Base-by-base conservation (phyloP, 2,113 vertebrate genomes). In the Salvator merianae region DNA sequence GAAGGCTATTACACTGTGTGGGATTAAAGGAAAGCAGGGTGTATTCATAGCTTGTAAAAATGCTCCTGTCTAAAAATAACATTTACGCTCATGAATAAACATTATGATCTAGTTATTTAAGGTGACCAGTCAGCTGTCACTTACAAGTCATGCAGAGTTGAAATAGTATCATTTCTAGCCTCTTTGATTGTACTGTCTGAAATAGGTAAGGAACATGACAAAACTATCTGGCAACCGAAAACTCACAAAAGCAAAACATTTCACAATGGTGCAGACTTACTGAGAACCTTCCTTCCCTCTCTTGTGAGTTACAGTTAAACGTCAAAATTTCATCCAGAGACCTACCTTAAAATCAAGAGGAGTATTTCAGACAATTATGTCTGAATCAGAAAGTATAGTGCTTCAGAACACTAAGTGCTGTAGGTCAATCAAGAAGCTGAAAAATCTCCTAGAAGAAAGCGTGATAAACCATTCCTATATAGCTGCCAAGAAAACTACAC, bases 251-350 rank as follows among this genome's bases (percentile, higher is more conserved):
- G 89, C 83, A 90, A 89, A 89, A 92, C 70, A 90, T 86, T 85
- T 84, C 69, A 36, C 32, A 86, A 90, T 86, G 88, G 79, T 93
- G 83, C 40, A 89, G 86, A 82, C 84, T 87, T 82, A 83, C 70
- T 86, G 88, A 92, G 88, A 91, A 92, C 38, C 87, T 89, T 59
- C 90, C 90, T 91, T 89, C 70, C n/a, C 83, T 88, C 82, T 92
- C 83, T 90, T 77, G 81, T 79, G 80, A 43, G 34, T 85, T 80
- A 84, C 82, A 90, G 86, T 88, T 86, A 89, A 89, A 84, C 73
- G 83, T n/a, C 77, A 90, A 89, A 81, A 79, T 74, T 90, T 84
- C 89, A 50, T 87, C 84, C 43, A 83, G 82, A 80, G 84, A 1
- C 4, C 78, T 59, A 71, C 86, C 87, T 85, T 69, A 85, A 90